Conservation (phyloP, 2,113 vertebrate species). For the Typhlomys cinereus region DNA sequence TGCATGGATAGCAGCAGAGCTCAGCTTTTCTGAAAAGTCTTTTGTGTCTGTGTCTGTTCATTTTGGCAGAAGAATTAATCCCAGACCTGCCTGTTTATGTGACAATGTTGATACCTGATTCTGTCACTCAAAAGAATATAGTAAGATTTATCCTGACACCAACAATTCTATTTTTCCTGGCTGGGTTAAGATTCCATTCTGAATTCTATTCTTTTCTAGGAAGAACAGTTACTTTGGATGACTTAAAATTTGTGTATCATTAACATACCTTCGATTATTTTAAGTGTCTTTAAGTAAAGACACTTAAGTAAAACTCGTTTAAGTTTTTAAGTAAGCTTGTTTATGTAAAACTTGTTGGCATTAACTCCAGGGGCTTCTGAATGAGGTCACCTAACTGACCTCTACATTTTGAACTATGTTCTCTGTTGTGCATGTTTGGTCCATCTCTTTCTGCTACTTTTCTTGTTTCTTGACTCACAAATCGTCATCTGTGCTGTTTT, state of each 20-base stretch:
- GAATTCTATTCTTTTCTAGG: background rate
- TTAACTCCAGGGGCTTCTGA: constrained; percentile 5
- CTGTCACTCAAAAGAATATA: constrained; percentile 74
- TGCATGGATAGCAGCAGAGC: constrained; percentile 16
- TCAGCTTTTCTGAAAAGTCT: constrained; percentile 69
- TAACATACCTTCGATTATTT: background rate
- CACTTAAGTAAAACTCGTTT: too few relatives aligned
- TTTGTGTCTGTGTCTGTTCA: constrained; percentile 75
- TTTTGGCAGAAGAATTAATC: constrained; percentile 67
- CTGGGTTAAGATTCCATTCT: background rate
- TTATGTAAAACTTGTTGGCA: background rate
- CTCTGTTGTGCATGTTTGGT: background rate
- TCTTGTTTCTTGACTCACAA: background rate
- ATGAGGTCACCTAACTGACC: background rate
- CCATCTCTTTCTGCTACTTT: background rate
- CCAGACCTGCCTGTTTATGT: constrained; percentile 62
- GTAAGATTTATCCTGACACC: constrained; percentile 54
- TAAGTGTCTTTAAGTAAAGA: too few relatives aligned
- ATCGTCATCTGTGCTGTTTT: background rate
- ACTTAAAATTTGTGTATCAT: constrained; percentile 17
- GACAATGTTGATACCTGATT: constrained; percentile 75
- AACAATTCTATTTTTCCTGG: constrained; percentile 48
- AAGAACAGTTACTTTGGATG: background rate
- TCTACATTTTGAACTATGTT: background rate
- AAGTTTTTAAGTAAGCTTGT: too few relatives aligned